phyloP scores from a whole-genome alignment of 2,888 invertebrate species.

The Eupithecia pulchellata region DNA sequence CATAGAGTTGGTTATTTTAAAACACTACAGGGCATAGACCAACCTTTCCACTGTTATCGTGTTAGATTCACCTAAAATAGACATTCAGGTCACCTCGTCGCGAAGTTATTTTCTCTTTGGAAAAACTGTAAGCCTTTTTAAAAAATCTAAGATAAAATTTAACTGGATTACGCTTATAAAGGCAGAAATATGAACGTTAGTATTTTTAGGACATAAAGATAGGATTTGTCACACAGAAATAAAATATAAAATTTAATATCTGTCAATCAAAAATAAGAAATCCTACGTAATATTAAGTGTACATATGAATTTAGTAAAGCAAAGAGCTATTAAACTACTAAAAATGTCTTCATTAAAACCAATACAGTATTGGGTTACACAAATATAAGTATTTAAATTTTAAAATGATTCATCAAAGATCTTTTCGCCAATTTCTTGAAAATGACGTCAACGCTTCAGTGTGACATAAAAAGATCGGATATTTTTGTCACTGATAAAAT shows the following conservation, averaged over 20 bases:
- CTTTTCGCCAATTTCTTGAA: slow-evolving; percentile 22
- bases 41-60: slow-evolving; percentile 26
- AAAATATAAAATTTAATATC: too few relatives aligned
- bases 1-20: slow-evolving; percentile 21
- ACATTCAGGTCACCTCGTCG: slow-evolving; percentile 32
- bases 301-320: too few relatives aligned
- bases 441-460: slow-evolving; percentile 13
- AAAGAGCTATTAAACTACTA: too few relatives aligned
- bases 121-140: not conserved
- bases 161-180: not conserved
- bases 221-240: too few relatives aligned
- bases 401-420: not conserved
- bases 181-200: not conserved
- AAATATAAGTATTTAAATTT: not conserved
- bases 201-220: too few relatives aligned
- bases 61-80: slow-evolving; percentile 30
- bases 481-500: slow-evolving; percentile 28
- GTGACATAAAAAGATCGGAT: slow-evolving; percentile 23
- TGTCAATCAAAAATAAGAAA: not conserved
- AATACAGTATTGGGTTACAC: not conserved
- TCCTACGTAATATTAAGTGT: too few relatives aligned
- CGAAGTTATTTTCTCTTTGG: slow-evolving; percentile 9
- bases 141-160: not conserved
- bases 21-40: slow-evolving; percentile 20
- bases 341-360: too few relatives aligned